Conservation (phyloP, 92 coral and sea anemone species). For the Meandrina meandrites region DNA sequence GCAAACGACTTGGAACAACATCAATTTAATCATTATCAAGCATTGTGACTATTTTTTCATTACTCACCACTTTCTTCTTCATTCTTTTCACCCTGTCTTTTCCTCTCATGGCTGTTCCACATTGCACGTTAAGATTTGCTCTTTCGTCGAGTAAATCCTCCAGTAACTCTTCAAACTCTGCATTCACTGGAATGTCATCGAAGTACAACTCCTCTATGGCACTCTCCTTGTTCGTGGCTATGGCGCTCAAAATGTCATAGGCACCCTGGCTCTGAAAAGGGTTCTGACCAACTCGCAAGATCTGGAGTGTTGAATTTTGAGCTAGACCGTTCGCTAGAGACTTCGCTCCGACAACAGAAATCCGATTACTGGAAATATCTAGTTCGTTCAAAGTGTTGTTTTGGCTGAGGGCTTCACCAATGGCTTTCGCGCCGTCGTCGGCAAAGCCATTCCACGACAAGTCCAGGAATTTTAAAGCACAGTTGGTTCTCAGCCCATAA, state of each 20-base stretch:
- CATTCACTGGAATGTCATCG: constrained; percentile 88
- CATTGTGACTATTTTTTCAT: background rate
- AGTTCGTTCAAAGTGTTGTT: constrained; percentile 81
- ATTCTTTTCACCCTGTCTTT: constrained; percentile 83
- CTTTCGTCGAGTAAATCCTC: constrained; percentile 75
- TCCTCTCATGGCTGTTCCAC: constrained; percentile 89
- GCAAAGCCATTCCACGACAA: constrained; percentile 96
- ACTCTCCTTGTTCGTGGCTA: constrained; percentile 74
- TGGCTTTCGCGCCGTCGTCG: constrained; percentile 88
- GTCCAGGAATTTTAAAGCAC: constrained; percentile 80
- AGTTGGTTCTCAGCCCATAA: constrained; percentile 75
- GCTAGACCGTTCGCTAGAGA: constrained; percentile 72
- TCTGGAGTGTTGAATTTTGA: constrained; percentile 74
- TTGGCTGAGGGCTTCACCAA: constrained; percentile 74
- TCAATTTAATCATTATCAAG: background rate
- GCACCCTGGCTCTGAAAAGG: constrained; percentile 82
- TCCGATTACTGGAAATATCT: constrained; percentile 83
- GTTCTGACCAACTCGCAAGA: constrained; percentile 76
- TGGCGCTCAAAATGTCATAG: constrained; percentile 67
- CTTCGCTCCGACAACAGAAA: constrained; percentile 74
- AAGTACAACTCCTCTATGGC: constrained; percentile 79
- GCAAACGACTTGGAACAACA: background rate
- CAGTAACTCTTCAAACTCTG: constrained; percentile 77
- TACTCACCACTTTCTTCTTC: constrained; percentile 87
- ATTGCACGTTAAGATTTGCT: constrained; percentile 78